Percentiles rank a stretch among this genome's conserved stretches.
Conservation (phyloP, 2,113 vertebrate genomes). For the Stigmatopora argus region DNA sequence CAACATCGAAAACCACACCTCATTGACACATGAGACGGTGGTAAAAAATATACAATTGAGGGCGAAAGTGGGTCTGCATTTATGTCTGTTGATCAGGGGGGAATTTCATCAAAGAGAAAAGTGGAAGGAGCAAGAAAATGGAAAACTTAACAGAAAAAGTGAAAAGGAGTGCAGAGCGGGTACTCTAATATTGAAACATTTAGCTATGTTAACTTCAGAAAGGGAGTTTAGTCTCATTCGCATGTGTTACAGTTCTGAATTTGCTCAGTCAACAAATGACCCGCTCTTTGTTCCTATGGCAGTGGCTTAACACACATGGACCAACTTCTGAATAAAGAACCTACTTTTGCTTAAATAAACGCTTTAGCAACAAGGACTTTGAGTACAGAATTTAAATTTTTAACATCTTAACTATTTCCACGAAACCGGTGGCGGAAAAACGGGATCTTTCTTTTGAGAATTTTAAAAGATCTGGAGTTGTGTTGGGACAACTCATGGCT, state of each 20-base stretch:
- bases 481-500: neutral
- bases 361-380: neutral
- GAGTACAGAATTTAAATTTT: neutral
- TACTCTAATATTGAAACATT: neutral
- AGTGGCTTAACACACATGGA: too few species aligned
- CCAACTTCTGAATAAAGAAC: too few species aligned
- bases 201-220: neutral
- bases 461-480: neutral
- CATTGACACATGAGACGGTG: neutral
- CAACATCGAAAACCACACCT: constrained; percentile 1
- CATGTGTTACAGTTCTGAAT: neutral
- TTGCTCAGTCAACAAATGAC: neutral
- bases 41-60: neutral
- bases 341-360: neutral
- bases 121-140: neutral
- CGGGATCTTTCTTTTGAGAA: too few species aligned
- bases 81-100: neutral
- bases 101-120: neutral
- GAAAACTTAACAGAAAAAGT: neutral
- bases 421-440: too few species aligned
- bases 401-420: too few species aligned
- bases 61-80: neutral
- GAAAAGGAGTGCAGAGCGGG: neutral
- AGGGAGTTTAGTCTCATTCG: neutral
- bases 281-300: neutral